Conservation (phyloP, 2,797 vertebrate species). For the Channa striata region DNA sequence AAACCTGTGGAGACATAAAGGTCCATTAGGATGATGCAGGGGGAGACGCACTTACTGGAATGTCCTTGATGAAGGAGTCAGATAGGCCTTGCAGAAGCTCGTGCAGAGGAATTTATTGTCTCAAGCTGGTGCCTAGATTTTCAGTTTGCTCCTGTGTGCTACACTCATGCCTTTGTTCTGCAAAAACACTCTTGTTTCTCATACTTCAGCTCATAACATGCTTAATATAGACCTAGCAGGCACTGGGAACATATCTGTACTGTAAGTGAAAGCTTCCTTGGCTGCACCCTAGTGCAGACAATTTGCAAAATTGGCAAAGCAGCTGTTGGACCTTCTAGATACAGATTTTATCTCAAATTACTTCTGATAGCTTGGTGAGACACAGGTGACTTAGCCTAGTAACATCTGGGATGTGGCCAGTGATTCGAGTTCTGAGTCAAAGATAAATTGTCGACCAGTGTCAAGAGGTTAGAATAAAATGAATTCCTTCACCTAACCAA, state of each 20-base stretch:
- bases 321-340: background rate
- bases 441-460: background rate
- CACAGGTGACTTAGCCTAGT: background rate
- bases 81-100: background rate
- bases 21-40: constrained; percentile 43
- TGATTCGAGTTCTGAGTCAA: background rate
- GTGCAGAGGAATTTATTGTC: background rate
- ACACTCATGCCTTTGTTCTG: background rate
- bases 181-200: background rate
- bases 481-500: constrained; percentile 82
- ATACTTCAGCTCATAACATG: background rate
- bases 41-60: constrained; percentile 8
- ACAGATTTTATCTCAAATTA: background rate
- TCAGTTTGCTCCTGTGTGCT: background rate
- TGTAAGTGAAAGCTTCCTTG: background rate
- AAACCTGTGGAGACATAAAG: constrained; percentile 81
- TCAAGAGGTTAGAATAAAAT: background rate
- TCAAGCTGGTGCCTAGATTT: background rate
- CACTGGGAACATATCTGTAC: background rate
- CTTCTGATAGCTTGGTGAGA: background rate
- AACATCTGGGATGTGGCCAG: too few species aligned
- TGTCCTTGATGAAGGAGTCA: background rate
- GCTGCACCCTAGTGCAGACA: background rate
- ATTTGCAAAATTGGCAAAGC: background rate
- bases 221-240: too few species aligned